phyloP scores from a whole-genome alignment of 1,140 invertebrate species.

The Hesperophylax magnus region DNA sequence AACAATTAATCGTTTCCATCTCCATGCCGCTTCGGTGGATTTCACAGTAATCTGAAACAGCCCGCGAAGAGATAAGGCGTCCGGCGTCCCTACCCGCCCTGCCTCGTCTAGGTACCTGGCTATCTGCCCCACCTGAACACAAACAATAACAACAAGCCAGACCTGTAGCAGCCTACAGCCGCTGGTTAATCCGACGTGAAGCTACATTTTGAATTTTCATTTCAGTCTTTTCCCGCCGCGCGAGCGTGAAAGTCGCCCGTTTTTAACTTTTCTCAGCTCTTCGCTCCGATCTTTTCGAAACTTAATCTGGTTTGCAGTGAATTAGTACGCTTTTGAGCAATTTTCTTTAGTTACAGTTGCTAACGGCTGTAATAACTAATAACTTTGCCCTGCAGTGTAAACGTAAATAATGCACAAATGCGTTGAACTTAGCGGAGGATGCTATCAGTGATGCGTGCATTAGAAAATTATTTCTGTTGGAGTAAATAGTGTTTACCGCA shows the following conservation, averaged over 20 bases:
- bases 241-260: background rate
- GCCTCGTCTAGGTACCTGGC: too few relatives aligned
- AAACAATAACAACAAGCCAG: too few relatives aligned
- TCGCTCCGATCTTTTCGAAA: slow-evolving; percentile 10
- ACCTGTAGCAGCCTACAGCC: too few relatives aligned
- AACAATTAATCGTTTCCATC: background rate
- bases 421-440: slow-evolving; percentile 10
- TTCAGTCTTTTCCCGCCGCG: slow-evolving; percentile 20
- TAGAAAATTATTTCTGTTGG: slow-evolving; percentile 34
- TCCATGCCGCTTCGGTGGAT: background rate
- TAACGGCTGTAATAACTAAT: background rate
- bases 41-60: background rate
- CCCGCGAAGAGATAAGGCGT: background rate
- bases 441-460: slow-evolving; percentile 37
- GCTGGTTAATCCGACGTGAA: background rate
- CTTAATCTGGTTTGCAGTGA: background rate
- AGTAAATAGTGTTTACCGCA: background rate
- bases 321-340: slow-evolving; percentile 11
- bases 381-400: background rate
- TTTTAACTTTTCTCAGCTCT: too few relatives aligned
- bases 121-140: too few relatives aligned
- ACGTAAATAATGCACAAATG: slow-evolving; percentile 19
- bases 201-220: background rate
- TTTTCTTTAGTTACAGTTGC: background rate
- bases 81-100: too few relatives aligned